Evolutionary conservation across 2,797 vertebrate genomes (phyloP).

Genomic region (Natrix natrix): DNA sequence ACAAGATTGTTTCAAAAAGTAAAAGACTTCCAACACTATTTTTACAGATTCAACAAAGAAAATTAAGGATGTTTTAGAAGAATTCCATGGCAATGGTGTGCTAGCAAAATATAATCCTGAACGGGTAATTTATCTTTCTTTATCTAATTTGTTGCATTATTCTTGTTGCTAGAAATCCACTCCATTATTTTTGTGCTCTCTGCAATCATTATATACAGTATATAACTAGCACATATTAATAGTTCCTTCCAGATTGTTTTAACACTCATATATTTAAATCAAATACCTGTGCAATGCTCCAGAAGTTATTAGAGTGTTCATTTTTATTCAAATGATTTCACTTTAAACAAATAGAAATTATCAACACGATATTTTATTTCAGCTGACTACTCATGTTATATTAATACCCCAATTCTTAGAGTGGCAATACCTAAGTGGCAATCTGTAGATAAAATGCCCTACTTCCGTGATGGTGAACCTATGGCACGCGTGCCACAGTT

Average conservation of each 20-base stretch:
- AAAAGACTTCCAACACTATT: slow-evolving; percentile 45
- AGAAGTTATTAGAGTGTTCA: not conserved
- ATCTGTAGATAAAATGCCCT: not conserved
- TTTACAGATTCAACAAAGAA: slow-evolving; percentile 91
- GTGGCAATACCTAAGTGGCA: not conserved
- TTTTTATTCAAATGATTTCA: not conserved
- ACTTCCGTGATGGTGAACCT: not conserved
- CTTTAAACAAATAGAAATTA: not conserved
- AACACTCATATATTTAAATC: not conserved
- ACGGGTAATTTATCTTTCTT: slow-evolving; percentile 77
- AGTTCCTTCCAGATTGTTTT: not conserved
- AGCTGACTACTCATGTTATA: not conserved
- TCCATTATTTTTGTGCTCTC: not conserved
- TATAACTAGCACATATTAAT: not conserved
- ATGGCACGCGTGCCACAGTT: no score
- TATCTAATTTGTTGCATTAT: slow-evolving; percentile 16
- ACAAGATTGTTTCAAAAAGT: slow-evolving; percentile 29
- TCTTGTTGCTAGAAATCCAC: not conserved
- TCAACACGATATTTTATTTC: not conserved
- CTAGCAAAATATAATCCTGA: slow-evolving; percentile 94
- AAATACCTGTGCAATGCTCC: not conserved
- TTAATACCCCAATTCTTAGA: not conserved
- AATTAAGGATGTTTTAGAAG: slow-evolving; percentile 91
- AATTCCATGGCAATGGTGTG: slow-evolving; percentile 91
- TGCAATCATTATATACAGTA: not conserved